A percentile compares a stretch with the other conserved stretches of the same genome.
These are phyloP conservation scores for Myripristis jacobus DNA, from an alignment of 2,797 vertebrate species.

Conservation along the genomic window DNA sequence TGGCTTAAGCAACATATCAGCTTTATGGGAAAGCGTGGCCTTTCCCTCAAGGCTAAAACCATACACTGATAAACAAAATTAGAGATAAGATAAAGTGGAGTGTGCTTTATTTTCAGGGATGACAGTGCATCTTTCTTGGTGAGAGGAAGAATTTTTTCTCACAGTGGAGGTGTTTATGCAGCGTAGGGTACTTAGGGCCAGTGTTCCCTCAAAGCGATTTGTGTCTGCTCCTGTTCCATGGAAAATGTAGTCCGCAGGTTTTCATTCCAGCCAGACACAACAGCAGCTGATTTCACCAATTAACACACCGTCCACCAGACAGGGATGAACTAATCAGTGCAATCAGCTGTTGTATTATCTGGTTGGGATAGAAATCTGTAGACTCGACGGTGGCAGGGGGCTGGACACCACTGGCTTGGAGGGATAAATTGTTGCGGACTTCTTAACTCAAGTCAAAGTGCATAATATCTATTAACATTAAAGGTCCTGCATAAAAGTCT, in stretches of 20 bases:
- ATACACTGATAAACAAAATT: slow-evolving; percentile 53
- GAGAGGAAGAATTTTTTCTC: slow-evolving; percentile 13
- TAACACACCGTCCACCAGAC: slow-evolving; percentile 57
- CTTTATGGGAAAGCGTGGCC: slow-evolving; percentile 24
- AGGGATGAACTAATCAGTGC: slow-evolving; percentile 61
- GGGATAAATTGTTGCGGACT: slow-evolving; percentile 58
- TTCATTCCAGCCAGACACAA: slow-evolving; percentile 39
- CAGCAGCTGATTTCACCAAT: slow-evolving; percentile 58
- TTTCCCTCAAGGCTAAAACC: slow-evolving; percentile 37
- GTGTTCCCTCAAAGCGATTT: slow-evolving; percentile 24
- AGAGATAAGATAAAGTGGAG: slow-evolving; percentile 42
- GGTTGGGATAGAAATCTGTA: slow-evolving; percentile 42
- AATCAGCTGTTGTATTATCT: slow-evolving; percentile 47
- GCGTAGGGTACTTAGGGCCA: slow-evolving; percentile 31
- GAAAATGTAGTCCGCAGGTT: slow-evolving; percentile 16
- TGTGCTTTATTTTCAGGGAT: slow-evolving; percentile 39
- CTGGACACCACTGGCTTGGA: slow-evolving; percentile 27
- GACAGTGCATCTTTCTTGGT: slow-evolving; percentile 30
- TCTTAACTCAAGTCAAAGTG: slow-evolving; percentile 57
- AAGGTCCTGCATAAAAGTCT: slow-evolving; percentile 32
- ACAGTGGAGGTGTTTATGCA: slow-evolving; percentile 25
- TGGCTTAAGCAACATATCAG: slow-evolving; percentile 33
- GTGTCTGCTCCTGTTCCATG: slow-evolving; percentile 16
- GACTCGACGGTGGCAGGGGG: slow-evolving; percentile 15
- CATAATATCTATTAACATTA: slow-evolving; percentile 54